Evolutionary conservation across 2,888 invertebrate genomes (phyloP).

Genomic region (Enchytraeus crypticus): DNA sequence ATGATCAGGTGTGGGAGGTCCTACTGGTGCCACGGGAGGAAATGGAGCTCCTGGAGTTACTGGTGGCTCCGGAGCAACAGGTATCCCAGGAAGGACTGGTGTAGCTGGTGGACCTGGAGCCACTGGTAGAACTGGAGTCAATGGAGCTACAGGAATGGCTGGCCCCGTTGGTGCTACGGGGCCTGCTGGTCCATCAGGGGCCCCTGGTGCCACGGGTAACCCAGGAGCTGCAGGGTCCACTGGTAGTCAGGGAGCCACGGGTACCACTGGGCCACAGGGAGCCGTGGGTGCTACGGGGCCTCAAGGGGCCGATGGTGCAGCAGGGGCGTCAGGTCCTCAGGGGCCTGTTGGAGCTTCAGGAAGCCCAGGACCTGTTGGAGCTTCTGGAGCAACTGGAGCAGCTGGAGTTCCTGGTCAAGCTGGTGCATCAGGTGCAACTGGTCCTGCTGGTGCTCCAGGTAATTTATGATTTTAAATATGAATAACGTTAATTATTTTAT

Average conservation of each 20-base stretch:
- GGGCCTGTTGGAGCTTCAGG: constrained; percentile 18
- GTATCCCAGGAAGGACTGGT: constrained; percentile 16
- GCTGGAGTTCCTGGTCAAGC: constrained; percentile 13
- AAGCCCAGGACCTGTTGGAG: constrained; percentile 12
- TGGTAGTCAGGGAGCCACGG: constrained; percentile 10
- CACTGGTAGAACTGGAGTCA: constrained; percentile 70
- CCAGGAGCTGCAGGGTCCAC: constrained; percentile 8
- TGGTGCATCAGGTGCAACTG: constrained; percentile 2
- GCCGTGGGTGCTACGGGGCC: constrained; percentile 8
- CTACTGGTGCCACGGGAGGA: constrained; percentile 1
- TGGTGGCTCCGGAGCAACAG: too few species aligned
- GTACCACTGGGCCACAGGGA: constrained; percentile 5
- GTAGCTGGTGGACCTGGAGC: constrained; percentile 15
- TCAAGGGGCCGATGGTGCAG: constrained; percentile 15
- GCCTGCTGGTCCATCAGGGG: constrained; percentile 7
- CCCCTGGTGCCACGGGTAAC: constrained; percentile 10
- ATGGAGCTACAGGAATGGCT: constrained; percentile 68
- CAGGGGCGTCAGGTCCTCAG: constrained; percentile 14
- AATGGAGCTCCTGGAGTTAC: neutral
- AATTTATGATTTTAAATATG: too few species aligned
- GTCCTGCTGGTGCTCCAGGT: neutral
- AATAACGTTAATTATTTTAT: too few species aligned
- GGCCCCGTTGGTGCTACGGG: constrained; percentile 19
- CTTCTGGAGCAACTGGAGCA: constrained; percentile 15
- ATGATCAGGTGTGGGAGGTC: constrained; percentile 1